Conservation (phyloP, 2,797 vertebrate genomes). For the Enteromius paludinosus region DNA sequence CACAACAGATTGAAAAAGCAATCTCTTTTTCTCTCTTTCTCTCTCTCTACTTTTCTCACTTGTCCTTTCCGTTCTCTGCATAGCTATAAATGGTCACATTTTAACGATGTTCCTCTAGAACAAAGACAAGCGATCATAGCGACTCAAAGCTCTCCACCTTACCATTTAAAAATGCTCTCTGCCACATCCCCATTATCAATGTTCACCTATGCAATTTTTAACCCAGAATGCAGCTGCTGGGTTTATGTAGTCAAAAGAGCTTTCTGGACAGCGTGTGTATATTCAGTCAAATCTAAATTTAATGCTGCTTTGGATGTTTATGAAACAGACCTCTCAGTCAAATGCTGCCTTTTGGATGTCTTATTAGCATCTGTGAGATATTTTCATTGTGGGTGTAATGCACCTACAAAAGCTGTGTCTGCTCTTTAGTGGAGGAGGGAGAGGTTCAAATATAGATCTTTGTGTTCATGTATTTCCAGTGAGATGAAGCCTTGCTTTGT, state of each 20-base stretch:
- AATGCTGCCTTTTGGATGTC: slow-evolving; percentile 21
- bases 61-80: slow-evolving; percentile 39
- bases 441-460: slow-evolving; percentile 30
- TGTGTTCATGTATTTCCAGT: background rate
- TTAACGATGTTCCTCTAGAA: background rate
- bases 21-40: slow-evolving; percentile 25
- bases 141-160: slow-evolving; percentile 23
- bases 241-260: slow-evolving; percentile 41
- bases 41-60: slow-evolving; percentile 3
- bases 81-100: slow-evolving; percentile 25
- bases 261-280: slow-evolving; percentile 57
- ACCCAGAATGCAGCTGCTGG: slow-evolving; percentile 58
- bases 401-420: slow-evolving; percentile 28
- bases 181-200: slow-evolving; percentile 23
- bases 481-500: background rate
- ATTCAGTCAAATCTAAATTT: slow-evolving; percentile 64
- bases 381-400: slow-evolving; percentile 33
- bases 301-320: slow-evolving; percentile 65
- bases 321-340: slow-evolving; percentile 61
- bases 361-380: slow-evolving; percentile 32
- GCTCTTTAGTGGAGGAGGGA: slow-evolving; percentile 19
- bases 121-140: background rate
- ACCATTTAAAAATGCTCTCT: slow-evolving; percentile 30
- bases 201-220: slow-evolving; percentile 23
- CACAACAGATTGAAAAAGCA: slow-evolving; percentile 50